Base-by-base conservation (phyloP, 2,113 vertebrate genomes). In the Patagioenas fasciata region DNA sequence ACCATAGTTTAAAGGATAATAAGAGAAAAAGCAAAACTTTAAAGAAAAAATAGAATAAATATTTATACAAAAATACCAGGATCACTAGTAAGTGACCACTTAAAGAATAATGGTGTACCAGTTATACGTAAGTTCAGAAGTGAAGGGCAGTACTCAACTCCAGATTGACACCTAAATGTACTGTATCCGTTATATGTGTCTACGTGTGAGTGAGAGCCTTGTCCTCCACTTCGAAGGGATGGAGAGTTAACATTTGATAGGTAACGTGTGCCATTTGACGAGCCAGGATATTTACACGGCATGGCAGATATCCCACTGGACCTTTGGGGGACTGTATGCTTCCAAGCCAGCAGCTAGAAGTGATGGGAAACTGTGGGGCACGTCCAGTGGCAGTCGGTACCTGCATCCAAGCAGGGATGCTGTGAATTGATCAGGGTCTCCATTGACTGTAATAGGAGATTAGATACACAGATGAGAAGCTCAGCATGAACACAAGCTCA, bases 161-260 rank as follows among this genome's bases (percentile, higher is more conserved):
- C 51, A 71, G 36, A 29, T 0, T 53, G 58, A 60, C 23, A 20
- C 20, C 5, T 72, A 47, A 44, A 26, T 32, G 9, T 62, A 28
- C 15, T 61, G 11, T 56, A 14, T 88, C 31, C 28, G 0, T 66
- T 72, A 3, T 8, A 4, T 18, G 8, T 48, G 13, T 56, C 28
- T 56, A 11, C 15, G 3, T 56, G 44, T 48, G 50, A 36, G n/a
- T 1, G 2, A 47, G 36, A 25, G 40, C 13, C 47, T 73, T 84
- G 13, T 31, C 26, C 13, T 83, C 23, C 28, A 6, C 31, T 36
- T 40, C 3, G 0, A 2, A 20, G 12, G 15, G 21, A 16, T 48
- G 31, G 28, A 83, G 29, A 73, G 12, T 24, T 58, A 47, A 61
- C 1, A 0, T 66, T 48, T 79, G 14, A n/a, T 34, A 85, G 51